phyloP scores from a whole-genome alignment of 2,888 invertebrate species.

The Tuberolachnus salignus region DNA sequence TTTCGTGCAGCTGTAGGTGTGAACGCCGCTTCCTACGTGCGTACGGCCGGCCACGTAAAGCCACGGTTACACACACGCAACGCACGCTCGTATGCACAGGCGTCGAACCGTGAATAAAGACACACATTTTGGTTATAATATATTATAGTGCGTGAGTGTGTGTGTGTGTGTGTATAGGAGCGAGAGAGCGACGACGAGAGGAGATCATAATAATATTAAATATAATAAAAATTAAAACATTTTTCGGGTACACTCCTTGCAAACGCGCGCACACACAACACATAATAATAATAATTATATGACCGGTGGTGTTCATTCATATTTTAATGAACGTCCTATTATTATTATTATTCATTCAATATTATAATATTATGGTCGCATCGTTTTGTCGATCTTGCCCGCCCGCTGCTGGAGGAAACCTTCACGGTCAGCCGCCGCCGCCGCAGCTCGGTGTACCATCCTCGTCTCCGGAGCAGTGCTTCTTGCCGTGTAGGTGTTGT shows the following conservation, averaged over 20 bases:
- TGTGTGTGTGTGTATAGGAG: background rate
- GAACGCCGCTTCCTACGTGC: slow-evolving; percentile 47
- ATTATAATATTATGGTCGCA: slow-evolving; percentile 3
- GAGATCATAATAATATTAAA: too few relatives aligned
- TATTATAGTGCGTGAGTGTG: background rate
- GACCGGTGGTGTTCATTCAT: slow-evolving; percentile 40
- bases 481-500: slow-evolving; percentile 41
- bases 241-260: slow-evolving; percentile 36
- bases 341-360: slow-evolving; percentile 47
- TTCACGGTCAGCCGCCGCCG: slow-evolving; percentile 41
- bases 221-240: slow-evolving; percentile 10
- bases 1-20: slow-evolving; percentile 8
- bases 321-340: slow-evolving; percentile 51
- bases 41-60: slow-evolving; percentile 12
- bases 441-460: slow-evolving; percentile 31
- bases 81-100: slow-evolving; percentile 14
- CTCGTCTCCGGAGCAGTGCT: too few relatives aligned
- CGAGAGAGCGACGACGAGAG: background rate
- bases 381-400: slow-evolving; percentile 40
- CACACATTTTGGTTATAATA: slow-evolving; percentile 4
- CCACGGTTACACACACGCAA: slow-evolving; percentile 23
- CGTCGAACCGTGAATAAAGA: slow-evolving; percentile 44
- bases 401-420: slow-evolving; percentile 42
- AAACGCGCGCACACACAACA: background rate
- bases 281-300: slow-evolving; percentile 24